These are phyloP conservation scores for Disparrhopalites patrizii DNA, from an alignment of 2,888 invertebrate species.

Conservation along the genomic window DNA sequence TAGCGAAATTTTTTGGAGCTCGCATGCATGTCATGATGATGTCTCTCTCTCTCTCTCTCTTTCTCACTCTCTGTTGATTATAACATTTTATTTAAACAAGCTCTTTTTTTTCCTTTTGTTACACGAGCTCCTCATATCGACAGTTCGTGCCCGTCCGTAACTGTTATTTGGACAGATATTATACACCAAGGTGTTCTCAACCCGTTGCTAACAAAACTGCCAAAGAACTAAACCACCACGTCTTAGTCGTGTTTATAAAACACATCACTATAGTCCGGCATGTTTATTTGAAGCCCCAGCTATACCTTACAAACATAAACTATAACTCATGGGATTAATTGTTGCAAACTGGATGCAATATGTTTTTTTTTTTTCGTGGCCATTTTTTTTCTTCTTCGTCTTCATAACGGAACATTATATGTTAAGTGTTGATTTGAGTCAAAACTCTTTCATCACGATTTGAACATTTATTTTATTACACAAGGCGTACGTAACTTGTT, in stretches of 20 bases:
- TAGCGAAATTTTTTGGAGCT: too few species aligned
- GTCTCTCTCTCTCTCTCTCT: too few species aligned
- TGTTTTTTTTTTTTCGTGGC: too few species aligned
- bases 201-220: not conserved
- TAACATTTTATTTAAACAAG: not conserved
- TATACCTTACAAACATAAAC: not conserved
- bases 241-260: not conserved
- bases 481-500: not conserved
- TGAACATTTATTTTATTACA: conserved; percentile 3
- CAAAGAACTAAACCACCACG: not conserved
- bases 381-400: not conserved
- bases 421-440: conserved; percentile 6
- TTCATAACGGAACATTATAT: not conserved
- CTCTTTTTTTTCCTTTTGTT: not conserved
- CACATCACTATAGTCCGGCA: too few species aligned
- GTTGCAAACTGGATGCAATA: too few species aligned
- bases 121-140: not conserved
- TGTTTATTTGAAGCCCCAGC: too few species aligned
- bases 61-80: too few species aligned
- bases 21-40: too few species aligned
- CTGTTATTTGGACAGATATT: conserved; percentile 3
- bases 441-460: conserved; percentile 5
- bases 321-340: conserved; percentile 1
- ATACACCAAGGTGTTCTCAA: not conserved
- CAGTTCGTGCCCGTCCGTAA: conserved; percentile 12